A percentile compares a stretch with the other conserved stretches of the same genome.
phyloP scores from a whole-genome alignment of 2,797 vertebrate species.

The Semotilus atromaculatus region DNA sequence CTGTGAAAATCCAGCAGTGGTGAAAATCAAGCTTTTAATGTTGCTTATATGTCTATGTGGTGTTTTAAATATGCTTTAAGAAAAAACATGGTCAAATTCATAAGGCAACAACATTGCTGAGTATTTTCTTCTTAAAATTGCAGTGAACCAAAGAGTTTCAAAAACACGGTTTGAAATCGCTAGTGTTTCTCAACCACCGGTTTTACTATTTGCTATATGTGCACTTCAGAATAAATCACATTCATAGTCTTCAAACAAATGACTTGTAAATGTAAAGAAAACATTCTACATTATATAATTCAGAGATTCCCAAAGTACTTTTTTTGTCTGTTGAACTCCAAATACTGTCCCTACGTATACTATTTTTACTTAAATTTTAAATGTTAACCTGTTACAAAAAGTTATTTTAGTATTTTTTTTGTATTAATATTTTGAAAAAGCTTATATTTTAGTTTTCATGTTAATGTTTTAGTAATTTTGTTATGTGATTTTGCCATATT shows the following conservation, averaged over 20 bases:
- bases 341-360: neutral
- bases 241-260: neutral
- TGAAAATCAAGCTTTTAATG: no score
- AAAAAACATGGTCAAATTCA: no score
- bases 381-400: neutral
- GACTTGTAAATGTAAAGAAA: neutral
- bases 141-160: no score
- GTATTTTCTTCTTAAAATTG: no score
- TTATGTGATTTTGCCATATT: neutral
- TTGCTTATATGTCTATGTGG: no score
- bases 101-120: no score
- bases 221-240: neutral
- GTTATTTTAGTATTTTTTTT: neutral
- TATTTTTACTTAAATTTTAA: neutral
- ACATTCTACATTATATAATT: neutral
- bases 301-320: neutral
- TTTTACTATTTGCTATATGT: no score
- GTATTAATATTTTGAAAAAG: neutral
- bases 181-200: no score
- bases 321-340: no score
- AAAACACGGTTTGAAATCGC: no score
- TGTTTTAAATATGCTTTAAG: no score
- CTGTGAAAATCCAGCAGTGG: neutral
- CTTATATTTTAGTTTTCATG: neutral
- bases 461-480: neutral